Conservation (phyloP, 1,140 invertebrate species). For the Microplitis demolitor region DNA sequence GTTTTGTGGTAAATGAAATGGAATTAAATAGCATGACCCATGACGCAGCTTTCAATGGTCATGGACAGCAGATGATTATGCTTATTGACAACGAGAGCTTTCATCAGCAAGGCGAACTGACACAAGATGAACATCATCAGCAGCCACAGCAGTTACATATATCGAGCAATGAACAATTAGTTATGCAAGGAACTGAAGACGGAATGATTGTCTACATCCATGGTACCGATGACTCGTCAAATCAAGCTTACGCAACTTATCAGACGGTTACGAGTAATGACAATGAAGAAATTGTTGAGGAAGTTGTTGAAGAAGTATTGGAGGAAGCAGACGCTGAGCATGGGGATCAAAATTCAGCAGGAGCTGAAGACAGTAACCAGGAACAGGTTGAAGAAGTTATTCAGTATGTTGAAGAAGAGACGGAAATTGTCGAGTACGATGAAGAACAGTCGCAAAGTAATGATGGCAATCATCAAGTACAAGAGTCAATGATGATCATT, state of each 20-base stretch:
- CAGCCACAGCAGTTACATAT: constrained; percentile 50
- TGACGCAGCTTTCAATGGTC: constrained; percentile 37
- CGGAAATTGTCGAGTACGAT: constrained; percentile 57
- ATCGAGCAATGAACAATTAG: constrained; percentile 44
- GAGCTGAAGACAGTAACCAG: constrained; percentile 1
- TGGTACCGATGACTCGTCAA: constrained; percentile 41
- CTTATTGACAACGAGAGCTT: constrained; percentile 45
- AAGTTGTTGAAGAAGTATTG: constrained; percentile 33
- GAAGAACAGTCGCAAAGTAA: constrained; percentile 43
- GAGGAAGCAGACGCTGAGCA: constrained; percentile 21
- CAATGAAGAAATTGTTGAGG: constrained; percentile 41
- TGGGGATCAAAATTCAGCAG: constrained; percentile 3
- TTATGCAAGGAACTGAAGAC: constrained; percentile 48
- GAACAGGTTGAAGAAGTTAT: constrained; percentile 45
- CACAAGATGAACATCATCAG: constrained; percentile 30
- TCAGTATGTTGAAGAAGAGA: constrained; percentile 58
- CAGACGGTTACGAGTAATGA: constrained; percentile 37
- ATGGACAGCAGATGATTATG: constrained; percentile 54
- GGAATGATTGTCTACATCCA: constrained; percentile 58
- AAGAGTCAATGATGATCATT: constrained; percentile 32
- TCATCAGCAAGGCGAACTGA: constrained; percentile 38
- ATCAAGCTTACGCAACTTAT: constrained; percentile 41
- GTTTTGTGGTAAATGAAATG: constrained; percentile 44
- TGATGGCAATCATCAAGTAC: constrained; percentile 51
- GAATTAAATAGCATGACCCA: constrained; percentile 38